Evolutionary conservation across 2,888 invertebrate genomes (phyloP).

Genomic region (Serrognathus titanus): DNA sequence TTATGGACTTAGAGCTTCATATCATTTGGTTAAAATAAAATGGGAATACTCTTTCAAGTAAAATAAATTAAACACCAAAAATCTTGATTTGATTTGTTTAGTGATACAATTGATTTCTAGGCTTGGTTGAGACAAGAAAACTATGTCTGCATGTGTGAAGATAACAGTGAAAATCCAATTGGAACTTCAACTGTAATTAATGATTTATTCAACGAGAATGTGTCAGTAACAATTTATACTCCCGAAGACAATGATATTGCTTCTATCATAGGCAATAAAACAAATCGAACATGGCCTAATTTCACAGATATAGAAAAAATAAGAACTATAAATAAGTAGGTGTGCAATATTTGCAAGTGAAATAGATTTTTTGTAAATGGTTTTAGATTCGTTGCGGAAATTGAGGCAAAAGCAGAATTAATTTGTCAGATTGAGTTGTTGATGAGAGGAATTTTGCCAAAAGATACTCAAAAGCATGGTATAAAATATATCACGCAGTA

Average conservation of each 20-base stretch:
- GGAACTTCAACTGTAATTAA: too few species aligned
- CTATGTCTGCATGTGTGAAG: too few species aligned
- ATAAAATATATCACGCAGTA: conserved; percentile 3
- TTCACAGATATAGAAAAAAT: neutral
- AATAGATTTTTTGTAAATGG: neutral
- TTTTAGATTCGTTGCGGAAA: conserved; percentile 11
- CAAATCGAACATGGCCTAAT: neutral
- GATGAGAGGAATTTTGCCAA: conserved; percentile 7
- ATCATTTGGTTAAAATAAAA: too few species aligned
- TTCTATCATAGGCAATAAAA: neutral
- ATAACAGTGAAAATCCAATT: too few species aligned
- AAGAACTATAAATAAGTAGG: conserved; percentile 14
- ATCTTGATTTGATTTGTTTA: too few species aligned
- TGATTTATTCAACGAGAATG: neutral
- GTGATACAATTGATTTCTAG: too few species aligned
- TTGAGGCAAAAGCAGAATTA: conserved; percentile 9
- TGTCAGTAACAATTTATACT: conserved; percentile 3
- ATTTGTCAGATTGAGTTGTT: conserved; percentile 6
- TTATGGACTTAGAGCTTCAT: too few species aligned
- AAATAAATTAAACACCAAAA: too few species aligned
- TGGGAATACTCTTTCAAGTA: too few species aligned
- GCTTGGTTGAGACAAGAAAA: too few species aligned
- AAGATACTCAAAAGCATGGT: conserved; percentile 12
- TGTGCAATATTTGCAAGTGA: neutral
- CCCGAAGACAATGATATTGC: neutral